phyloP scores from a whole-genome alignment of 2,797 vertebrate genomes.

The Amblyopsis hoosieri region DNA sequence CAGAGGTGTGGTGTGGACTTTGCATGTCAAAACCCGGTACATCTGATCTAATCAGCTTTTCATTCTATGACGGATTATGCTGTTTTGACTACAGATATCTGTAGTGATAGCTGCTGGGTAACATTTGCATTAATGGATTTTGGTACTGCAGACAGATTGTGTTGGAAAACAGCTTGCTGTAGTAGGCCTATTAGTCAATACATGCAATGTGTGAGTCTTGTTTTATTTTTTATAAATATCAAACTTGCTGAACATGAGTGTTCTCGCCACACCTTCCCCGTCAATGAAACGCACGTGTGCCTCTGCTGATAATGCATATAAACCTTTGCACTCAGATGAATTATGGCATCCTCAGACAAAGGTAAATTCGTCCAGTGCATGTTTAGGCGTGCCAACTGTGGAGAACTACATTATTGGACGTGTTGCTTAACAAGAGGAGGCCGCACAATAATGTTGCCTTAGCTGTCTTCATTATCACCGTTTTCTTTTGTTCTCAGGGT shows the following conservation, averaged over 20 bases:
- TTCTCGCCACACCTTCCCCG: constrained; percentile 16
- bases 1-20: constrained; percentile 65
- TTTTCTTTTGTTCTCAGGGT: constrained; percentile 40
- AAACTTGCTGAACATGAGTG: constrained; percentile 1
- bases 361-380: constrained; percentile 4
- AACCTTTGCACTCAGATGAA: constrained; percentile 70
- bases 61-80: constrained; percentile 5
- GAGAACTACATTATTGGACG: constrained; percentile 6
- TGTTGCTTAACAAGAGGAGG: constrained; percentile 1
- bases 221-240: neutral
- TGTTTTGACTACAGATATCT: constrained; percentile 30
- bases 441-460: constrained; percentile 3
- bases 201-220: neutral
- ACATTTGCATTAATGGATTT: too few species aligned
- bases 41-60: constrained; percentile 52
- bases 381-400: neutral
- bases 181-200: neutral
- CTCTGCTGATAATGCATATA: constrained; percentile 51
- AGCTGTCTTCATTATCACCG: neutral
- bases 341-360: constrained; percentile 29
- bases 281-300: constrained; percentile 11
- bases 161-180: too few species aligned
- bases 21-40: constrained; percentile 45
- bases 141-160: too few species aligned
- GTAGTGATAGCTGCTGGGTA: too few species aligned